Evolutionary conservation across 2,888 invertebrate genomes (phyloP).

Genomic region (Nymphalis polychloros): DNA sequence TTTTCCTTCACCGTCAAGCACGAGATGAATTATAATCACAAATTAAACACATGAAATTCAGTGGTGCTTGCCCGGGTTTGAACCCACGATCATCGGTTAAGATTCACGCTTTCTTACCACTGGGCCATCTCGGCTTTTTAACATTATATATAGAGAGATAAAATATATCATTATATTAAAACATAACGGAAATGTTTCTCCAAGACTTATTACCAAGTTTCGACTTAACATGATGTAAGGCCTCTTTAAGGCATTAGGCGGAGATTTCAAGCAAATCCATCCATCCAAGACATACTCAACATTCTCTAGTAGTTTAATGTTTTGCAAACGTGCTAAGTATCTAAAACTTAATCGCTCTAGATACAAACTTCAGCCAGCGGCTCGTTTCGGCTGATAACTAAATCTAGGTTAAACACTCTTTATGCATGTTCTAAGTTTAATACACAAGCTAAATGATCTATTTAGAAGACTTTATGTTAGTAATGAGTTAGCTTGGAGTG

Average conservation of each 20-base stretch:
- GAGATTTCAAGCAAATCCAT: slow-evolving; percentile 11
- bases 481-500: no score
- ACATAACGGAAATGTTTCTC: no score
- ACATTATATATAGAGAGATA: no score
- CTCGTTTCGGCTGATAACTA: slow-evolving; percentile 33
- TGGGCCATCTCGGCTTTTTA: no score
- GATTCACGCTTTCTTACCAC: no score
- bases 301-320: slow-evolving; percentile 17
- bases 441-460: slow-evolving; percentile 3
- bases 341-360: slow-evolving; percentile 32
- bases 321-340: slow-evolving; percentile 25
- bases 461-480: neutral
- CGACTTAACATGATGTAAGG: neutral
- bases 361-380: slow-evolving; percentile 28
- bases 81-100: no score
- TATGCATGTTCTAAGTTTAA: slow-evolving; percentile 21
- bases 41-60: no score
- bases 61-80: no score
- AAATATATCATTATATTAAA: no score
- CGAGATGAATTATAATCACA: no score
- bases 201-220: no score
- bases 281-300: slow-evolving; percentile 8
- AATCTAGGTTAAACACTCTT: slow-evolving; percentile 37
- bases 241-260: neutral
- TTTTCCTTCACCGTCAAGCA: no score